Percentiles rank a stretch among this genome's conserved stretches.
These are phyloP conservation scores for Pipistrellus pipistrellus DNA, from an alignment of 2,797 vertebrate species.

Conservation along the genomic window DNA sequence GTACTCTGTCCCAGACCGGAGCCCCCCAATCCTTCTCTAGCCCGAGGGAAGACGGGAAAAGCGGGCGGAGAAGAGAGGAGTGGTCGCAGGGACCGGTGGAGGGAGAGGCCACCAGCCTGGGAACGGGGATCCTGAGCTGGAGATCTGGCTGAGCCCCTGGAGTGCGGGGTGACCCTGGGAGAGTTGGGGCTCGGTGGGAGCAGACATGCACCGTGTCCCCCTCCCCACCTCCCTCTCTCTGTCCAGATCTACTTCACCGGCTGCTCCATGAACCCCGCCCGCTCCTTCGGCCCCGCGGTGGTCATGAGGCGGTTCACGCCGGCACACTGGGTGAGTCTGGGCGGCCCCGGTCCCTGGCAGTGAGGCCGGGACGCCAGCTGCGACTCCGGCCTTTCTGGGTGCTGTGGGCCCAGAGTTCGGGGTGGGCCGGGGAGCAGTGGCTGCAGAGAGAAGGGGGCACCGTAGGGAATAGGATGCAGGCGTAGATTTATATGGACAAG, in stretches of 20 bases:
- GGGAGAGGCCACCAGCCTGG: neutral
- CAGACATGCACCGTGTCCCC: neutral
- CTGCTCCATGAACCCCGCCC: conserved; percentile 91
- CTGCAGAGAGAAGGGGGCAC: neutral
- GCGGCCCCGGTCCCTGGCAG: neutral
- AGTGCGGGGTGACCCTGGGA: neutral
- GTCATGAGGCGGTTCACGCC: conserved; percentile 85
- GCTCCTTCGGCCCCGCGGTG: conserved; percentile 89
- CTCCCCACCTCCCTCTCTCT: neutral
- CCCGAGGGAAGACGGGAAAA: neutral
- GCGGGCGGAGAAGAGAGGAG: neutral
- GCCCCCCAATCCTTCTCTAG: neutral
- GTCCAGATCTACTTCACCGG: conserved; percentile 90
- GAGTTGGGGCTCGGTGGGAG: neutral
- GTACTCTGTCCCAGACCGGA: neutral
- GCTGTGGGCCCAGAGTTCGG: neutral
- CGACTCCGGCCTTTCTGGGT: neutral
- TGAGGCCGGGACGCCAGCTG: neutral
- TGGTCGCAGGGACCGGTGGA: neutral
- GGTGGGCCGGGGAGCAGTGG: neutral
- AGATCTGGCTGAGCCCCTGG: neutral
- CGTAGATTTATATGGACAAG: neutral
- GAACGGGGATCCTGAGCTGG: neutral
- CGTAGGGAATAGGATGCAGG: neutral
- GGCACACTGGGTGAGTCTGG: conserved; percentile 87